Percentiles rank a stretch among this genome's conserved stretches.
Evolutionary conservation across 2,113 vertebrate genomes (phyloP).

Genomic region (Probosciger aterrimus): DNA sequence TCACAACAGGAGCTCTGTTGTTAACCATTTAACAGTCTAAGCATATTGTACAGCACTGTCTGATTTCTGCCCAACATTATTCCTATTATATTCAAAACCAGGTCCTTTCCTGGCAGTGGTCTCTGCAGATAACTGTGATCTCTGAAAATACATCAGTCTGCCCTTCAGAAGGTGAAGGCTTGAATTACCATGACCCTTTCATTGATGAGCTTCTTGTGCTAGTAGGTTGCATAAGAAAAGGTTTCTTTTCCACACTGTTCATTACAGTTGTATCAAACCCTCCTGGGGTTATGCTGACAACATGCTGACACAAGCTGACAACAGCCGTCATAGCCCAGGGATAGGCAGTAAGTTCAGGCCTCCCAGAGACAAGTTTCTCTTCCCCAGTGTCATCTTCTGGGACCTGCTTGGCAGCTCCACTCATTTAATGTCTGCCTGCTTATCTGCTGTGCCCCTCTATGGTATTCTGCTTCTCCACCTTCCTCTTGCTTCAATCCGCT

Average conservation of each 20-base stretch:
- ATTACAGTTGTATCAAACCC: background rate
- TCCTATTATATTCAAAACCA: background rate
- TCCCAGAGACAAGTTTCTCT: background rate
- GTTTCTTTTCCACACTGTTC: background rate
- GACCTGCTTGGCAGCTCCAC: background rate
- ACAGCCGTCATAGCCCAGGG: background rate
- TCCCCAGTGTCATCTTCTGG: background rate
- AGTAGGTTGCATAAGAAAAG: background rate
- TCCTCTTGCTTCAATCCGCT: accelerated
- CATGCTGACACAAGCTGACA: background rate
- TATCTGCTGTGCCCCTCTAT: background rate
- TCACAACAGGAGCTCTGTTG: background rate
- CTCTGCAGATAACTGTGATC: background rate
- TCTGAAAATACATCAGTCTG: background rate
- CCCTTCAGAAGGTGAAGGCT: background rate
- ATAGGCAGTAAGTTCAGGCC: background rate
- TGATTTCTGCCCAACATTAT: background rate
- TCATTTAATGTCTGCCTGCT: background rate
- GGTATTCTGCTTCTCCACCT: background rate
- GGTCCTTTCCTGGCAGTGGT: background rate
- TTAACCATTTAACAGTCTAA: conserved; percentile 31
- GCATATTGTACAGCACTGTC: background rate
- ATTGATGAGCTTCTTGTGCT: background rate
- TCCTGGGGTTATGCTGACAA: background rate
- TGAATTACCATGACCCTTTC: background rate